A percentile compares a stretch with the other conserved stretches of the same genome.
These are phyloP conservation scores for Syrphus vitripennis DNA, from an alignment of 2,888 invertebrate species.

Conservation along the genomic window DNA sequence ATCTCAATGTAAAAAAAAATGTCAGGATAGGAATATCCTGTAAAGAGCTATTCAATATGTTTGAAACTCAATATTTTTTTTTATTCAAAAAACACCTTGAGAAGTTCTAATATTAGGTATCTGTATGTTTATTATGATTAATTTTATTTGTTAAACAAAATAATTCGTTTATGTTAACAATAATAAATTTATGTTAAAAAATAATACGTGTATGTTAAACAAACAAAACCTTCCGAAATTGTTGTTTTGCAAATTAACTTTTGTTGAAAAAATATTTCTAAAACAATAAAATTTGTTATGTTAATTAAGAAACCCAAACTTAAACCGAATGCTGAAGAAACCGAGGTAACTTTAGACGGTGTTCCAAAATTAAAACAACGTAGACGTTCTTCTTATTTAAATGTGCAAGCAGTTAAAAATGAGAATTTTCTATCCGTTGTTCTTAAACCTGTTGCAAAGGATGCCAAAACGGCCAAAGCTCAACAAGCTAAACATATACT, in stretches of 20 bases:
- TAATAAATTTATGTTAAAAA: too few species aligned
- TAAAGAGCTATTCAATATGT: not conserved
- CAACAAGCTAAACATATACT: slow-evolving; percentile 78
- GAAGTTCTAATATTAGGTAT: not conserved
- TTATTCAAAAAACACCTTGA: not conserved
- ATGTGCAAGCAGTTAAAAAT: slow-evolving; percentile 81
- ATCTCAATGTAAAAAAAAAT: not conserved
- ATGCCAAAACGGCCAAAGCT: slow-evolving; percentile 78
- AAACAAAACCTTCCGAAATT: not conserved
- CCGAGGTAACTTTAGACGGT: slow-evolving; percentile 76
- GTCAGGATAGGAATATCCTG: too few species aligned
- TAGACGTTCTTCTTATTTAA: slow-evolving; percentile 80
- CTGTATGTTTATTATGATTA: not conserved
- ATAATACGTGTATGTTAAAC: too few species aligned
- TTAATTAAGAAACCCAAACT: slow-evolving; percentile 38
- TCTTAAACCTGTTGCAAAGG: slow-evolving; percentile 84
- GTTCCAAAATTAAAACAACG: slow-evolving; percentile 76
- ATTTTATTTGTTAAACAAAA: not conserved
- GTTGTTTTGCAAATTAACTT: not conserved
- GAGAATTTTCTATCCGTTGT: slow-evolving; percentile 84
- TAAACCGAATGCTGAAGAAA: slow-evolving; percentile 74
- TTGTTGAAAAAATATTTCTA: not conserved
- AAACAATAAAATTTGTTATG: slow-evolving; percentile 22
- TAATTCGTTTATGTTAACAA: too few species aligned
- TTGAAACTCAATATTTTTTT: not conserved